phyloP scores from a whole-genome alignment of 1,140 invertebrate species.

The Musca domestica region DNA sequence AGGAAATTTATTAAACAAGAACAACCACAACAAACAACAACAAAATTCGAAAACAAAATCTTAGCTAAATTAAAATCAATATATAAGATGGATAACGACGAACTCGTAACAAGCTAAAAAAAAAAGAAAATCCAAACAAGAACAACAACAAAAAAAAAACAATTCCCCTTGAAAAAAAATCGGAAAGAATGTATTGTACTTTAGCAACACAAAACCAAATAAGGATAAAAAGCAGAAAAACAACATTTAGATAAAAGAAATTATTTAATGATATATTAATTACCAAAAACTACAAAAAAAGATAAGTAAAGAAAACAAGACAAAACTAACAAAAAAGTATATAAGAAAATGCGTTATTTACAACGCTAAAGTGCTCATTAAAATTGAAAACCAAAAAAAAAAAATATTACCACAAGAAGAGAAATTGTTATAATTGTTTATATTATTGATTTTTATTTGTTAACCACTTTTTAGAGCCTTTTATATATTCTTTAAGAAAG shows the following conservation, averaged over 20 bases:
- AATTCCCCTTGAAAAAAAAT: background rate
- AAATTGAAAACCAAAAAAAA: too few species aligned
- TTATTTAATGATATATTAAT: constrained; percentile 4
- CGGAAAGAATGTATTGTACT: constrained; percentile 18
- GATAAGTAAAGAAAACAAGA: background rate
- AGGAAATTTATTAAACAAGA: constrained; percentile 17
- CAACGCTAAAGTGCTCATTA: constrained; percentile 20
- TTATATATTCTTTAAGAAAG: background rate
- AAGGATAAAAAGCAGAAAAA: background rate
- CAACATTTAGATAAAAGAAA: constrained; percentile 16
- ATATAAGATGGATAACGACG: too few species aligned
- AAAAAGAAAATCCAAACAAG: background rate
- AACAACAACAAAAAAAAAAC: background rate
- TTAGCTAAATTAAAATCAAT: too few species aligned
- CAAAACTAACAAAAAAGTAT: constrained; percentile 5
- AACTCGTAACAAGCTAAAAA: background rate
- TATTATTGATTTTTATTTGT: constrained; percentile 11
- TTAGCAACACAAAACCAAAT: constrained; percentile 18
- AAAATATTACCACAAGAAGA: background rate
- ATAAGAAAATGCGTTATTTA: constrained; percentile 12
- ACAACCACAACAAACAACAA: background rate
- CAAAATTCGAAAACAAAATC: background rate
- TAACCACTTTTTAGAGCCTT: background rate
- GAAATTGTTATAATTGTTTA: constrained; percentile 20
- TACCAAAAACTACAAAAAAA: background rate